phyloP scores from a whole-genome alignment of 2,113 vertebrate genomes.

The Lucifuga dentata region DNA sequence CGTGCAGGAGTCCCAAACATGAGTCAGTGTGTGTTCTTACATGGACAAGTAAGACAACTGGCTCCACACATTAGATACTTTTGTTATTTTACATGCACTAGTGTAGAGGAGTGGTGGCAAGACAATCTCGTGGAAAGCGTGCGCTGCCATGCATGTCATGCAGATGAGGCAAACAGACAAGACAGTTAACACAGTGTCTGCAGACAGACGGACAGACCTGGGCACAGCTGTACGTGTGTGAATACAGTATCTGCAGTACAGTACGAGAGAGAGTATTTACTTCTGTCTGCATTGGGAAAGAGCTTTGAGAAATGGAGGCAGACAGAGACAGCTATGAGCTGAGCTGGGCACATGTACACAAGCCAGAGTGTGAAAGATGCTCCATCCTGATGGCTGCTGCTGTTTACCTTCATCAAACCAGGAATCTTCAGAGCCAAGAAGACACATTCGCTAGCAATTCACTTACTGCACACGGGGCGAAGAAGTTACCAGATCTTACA shows the following conservation, averaged over 20 bases:
- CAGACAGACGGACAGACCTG: constrained; percentile 82
- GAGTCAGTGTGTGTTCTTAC: neutral
- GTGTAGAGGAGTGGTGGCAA: constrained; percentile 32
- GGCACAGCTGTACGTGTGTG: constrained; percentile 74
- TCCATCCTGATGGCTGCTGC: constrained; percentile 54
- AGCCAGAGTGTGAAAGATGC: constrained; percentile 92
- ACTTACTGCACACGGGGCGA: constrained; percentile 55
- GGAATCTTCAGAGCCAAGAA: constrained; percentile 55
- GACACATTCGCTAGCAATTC: constrained; percentile 47
- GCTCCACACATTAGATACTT: constrained; percentile 12
- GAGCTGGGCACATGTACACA: constrained; percentile 58
- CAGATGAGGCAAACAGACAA: constrained; percentile 59
- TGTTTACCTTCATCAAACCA: constrained; percentile 49
- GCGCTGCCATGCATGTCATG: constrained; percentile 65
- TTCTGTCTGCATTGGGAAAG: constrained; percentile 48
- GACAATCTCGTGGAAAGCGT: constrained; percentile 53
- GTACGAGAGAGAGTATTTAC: constrained; percentile 41
- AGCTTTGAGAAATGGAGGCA: constrained; percentile 60
- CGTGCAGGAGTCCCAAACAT: constrained; percentile 7
- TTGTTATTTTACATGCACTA: constrained; percentile 36
- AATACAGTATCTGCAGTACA: constrained; percentile 52
- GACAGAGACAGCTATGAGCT: constrained; percentile 64
- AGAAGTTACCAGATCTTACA: constrained; percentile 48
- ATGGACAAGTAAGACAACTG: constrained; percentile 1
- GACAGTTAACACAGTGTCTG: constrained; percentile 73